Evolutionary conservation across 2,888 invertebrate species (phyloP), one percentile per base, ranked within the genome.

Genomic region (Phalangium opilio): DNA sequence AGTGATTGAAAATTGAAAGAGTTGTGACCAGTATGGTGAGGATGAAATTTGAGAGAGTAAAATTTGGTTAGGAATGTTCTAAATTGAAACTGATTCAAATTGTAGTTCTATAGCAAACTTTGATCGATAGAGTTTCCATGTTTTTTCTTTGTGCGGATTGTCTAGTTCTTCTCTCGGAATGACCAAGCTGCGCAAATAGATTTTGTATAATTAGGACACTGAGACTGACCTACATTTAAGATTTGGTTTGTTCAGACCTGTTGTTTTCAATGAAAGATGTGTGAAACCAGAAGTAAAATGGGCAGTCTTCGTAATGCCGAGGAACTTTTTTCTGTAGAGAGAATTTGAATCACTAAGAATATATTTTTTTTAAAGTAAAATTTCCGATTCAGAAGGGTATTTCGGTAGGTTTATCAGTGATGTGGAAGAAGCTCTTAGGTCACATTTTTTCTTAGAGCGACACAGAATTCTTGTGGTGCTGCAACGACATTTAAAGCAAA

Each of bases 221-320:
- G 15, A 33, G 27, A 19, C 18, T 33, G 7, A 35, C 3, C 41
- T 36, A 44, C 47, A 46, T 27, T 39, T 33, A 41, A 33, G 7
- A 14, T 15, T 18, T 33, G n/a, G 14, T 33, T 8, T 36, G 14
- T 57, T 36, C 60, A 60, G 56, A 66, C 67, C 57, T 63, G 50
- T 64, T 59, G 43, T 64, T 57, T 50, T 66, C 63, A 34, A 71
- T 61, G 49, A 71, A 71, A 34, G 64, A 62, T n/a, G 70, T 70
- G 53, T 71, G 64, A 58, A 71, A 71, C 70, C 71, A 71, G 55
- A 70, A 69, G 58, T 66, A 71, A 57, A 70, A 70, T n/a, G 69
- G 66, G 58, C 68, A 68, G 48, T 70, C 62, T 56, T 70, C 70
- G 59, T 69, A 70, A 7, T 67, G 66, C 53, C 61, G 63, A 7